Evolutionary conservation across 2,113 vertebrate genomes (phyloP).

Genomic region (Dipodomys spectabilis): DNA sequence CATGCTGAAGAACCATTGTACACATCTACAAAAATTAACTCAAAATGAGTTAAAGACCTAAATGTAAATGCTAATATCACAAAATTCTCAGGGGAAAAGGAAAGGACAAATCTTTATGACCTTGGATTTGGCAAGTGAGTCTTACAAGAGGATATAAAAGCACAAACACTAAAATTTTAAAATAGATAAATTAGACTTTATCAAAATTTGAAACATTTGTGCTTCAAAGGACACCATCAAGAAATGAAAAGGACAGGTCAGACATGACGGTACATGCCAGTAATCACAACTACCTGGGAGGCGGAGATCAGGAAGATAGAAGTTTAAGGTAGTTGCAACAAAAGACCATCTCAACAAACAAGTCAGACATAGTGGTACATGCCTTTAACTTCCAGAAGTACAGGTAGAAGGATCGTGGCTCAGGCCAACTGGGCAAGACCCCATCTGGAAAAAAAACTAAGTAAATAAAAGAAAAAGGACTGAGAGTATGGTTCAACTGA

Average conservation of each 20-base stretch:
- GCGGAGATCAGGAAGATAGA: no score
- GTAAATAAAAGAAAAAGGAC: no score
- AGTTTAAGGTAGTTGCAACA: no score
- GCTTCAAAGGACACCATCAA: background rate
- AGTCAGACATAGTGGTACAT: no score
- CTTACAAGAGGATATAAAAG: background rate
- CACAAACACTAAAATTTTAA: background rate
- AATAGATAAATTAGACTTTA: background rate
- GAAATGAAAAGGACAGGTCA: background rate
- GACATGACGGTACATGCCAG: no score
- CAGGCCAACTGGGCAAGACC: no score
- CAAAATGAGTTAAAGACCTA: slow-evolving; percentile 41
- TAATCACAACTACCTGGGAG: no score
- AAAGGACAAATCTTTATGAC: background rate
- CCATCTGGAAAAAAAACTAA: no score
- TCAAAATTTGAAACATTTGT: slow-evolving; percentile 23
- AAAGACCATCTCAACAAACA: no score
- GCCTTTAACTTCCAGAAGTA: no score
- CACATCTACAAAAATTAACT: background rate
- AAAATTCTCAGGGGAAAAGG: background rate
- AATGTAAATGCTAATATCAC: background rate
- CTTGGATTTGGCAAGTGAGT: slow-evolving; percentile 6
- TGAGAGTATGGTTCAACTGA: no score
- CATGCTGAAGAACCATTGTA: slow-evolving; percentile 27
- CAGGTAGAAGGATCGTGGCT: no score